These are phyloP conservation scores for Crax fasciolata DNA, from an alignment of 2,797 vertebrate genomes.

Conservation along the genomic window DNA sequence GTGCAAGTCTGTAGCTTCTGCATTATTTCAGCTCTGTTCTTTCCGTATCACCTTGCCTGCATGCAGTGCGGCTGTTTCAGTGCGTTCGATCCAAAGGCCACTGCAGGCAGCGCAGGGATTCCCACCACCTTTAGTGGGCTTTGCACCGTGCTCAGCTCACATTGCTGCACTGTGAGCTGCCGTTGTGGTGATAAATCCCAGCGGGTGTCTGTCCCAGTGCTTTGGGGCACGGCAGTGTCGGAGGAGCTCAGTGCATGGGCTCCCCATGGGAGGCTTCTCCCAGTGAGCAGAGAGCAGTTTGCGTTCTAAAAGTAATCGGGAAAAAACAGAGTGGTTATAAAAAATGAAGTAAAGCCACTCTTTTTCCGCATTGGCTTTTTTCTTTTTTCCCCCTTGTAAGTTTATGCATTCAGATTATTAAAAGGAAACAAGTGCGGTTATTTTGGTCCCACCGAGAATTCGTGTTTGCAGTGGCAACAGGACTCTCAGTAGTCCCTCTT, in stretches of 20 bases:
- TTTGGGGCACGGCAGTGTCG: not conserved
- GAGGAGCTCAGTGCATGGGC: not conserved
- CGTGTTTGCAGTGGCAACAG: not conserved
- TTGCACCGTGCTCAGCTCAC: not conserved
- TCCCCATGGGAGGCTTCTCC: not conserved
- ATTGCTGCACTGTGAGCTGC: not conserved
- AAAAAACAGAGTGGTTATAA: rapidly evolving
- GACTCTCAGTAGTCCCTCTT: not conserved
- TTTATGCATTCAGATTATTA: not conserved
- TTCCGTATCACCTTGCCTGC: not conserved
- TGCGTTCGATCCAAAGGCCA: slow-evolving; percentile 4
- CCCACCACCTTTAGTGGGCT: not conserved
- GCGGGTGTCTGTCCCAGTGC: not conserved
- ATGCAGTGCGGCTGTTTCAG: not conserved
- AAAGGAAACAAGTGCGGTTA: not conserved
- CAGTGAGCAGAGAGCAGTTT: not conserved
- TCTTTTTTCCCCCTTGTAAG: not conserved
- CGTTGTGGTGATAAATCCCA: not conserved
- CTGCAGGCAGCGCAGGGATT: not conserved
- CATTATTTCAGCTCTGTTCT: not conserved
- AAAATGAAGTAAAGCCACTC: not conserved
- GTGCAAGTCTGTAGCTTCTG: not conserved
- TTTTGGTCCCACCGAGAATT: not conserved
- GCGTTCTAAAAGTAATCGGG: not conserved
- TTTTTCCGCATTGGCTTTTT: not conserved